Evolutionary conservation across 2,113 vertebrate species (phyloP), one percentile per base, ranked within the genome.

Genomic region (Ochotona curzoniae): DNA sequence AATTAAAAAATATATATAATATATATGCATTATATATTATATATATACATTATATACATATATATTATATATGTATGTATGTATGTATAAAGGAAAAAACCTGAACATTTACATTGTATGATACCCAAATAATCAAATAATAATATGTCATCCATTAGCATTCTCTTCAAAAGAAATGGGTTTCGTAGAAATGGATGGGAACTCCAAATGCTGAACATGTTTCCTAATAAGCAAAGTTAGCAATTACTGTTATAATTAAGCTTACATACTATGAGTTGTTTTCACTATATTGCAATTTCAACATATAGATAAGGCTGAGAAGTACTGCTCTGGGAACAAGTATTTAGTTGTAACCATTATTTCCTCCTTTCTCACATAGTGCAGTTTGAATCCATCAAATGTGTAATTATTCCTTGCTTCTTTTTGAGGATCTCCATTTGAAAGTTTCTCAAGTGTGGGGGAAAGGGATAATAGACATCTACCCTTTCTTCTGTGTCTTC

Each of bases 111-210:
- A 71, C 60, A 95, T 83, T 15, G 47, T 94, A 95, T 60, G 69
- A 83, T 73, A 80, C 71, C 57, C 30, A 78, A 96, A 14, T 6
- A 94, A 44, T 96, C 71, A 74, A 54, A 71, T 70, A 66, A 71
- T 70, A 66, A 83, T 80, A 30, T 67, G 32, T 92, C 92, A 69
- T 38, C 73, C 20, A 89, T 89, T 83, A 97, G 93, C 90, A 79
- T 81, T 94, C 47, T 87, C 70, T 93, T 87, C 23, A 47, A 93
- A 87, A 96, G 44, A 95, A 96, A 96, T 95, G 82, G 87, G 96
- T 96, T 95, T 96, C 92, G 94, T 94, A 93, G 95, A 96, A 97
- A 96, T 64, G 85, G 64, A 90, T 97, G 86, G 90, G 76, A 97
- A 93, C 69, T 87, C 91, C 93, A 95, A 90, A 95, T 95, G 0